Conservation (phyloP, 2,113 vertebrate genomes). For the Mugil cephalus region DNA sequence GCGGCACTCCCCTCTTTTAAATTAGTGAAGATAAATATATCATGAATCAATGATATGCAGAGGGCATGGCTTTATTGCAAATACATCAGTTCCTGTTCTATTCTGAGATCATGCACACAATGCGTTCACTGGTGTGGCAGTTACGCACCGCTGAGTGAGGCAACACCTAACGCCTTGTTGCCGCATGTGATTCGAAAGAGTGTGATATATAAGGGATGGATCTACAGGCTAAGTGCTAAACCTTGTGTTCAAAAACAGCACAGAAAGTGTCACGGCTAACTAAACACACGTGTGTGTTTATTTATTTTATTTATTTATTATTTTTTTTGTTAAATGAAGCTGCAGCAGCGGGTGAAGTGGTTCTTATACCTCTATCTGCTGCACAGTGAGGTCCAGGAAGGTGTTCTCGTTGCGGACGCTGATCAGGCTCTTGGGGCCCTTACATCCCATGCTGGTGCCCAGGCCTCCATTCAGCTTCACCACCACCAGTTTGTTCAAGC, state of each 20-base stretch:
- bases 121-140: background rate
- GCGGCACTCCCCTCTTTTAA: no score
- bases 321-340: no score
- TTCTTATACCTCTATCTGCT: slow-evolving; percentile 93
- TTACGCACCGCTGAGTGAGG: background rate
- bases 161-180: background rate
- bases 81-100: slow-evolving; percentile 22
- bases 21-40: no score
- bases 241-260: no score
- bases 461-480: slow-evolving; percentile 98
- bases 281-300: no score
- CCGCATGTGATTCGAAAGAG: background rate
- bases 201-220: background rate
- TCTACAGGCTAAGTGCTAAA: no score
- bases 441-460: slow-evolving; percentile 99
- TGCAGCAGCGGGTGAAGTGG: no score
- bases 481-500: slow-evolving; percentile 95
- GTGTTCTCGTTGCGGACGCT: slow-evolving; percentile 98
- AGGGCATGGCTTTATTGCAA: background rate
- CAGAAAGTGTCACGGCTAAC: no score
- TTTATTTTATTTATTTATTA: no score
- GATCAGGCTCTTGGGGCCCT: slow-evolving; percentile 98
- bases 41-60: no score
- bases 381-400: slow-evolving; percentile 97
- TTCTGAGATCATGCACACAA: background rate